These are phyloP conservation scores for Cavia porcellus DNA, from an alignment of 2,113 vertebrate species.

Conservation along the genomic window DNA sequence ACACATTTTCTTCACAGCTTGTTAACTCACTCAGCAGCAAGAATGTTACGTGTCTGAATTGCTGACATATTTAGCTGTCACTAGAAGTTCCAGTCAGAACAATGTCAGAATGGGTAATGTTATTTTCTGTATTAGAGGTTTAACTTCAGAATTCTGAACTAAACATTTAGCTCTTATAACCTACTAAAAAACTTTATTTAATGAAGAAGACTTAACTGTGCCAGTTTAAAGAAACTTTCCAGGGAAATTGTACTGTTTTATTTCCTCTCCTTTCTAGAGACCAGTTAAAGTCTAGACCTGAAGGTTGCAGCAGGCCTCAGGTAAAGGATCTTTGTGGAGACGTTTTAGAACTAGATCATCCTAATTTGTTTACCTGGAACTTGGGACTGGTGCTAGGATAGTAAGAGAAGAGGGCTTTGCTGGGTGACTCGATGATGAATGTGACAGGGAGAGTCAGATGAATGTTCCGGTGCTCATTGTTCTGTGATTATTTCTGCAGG, in stretches of 20 bases:
- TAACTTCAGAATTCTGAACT: not conserved
- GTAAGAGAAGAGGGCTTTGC: not conserved
- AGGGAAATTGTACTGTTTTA: not conserved
- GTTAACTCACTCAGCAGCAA: not conserved
- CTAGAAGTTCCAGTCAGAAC: not conserved
- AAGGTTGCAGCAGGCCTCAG: not conserved
- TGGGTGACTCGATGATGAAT: too few species aligned
- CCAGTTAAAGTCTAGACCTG: not conserved
- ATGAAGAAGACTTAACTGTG: not conserved
- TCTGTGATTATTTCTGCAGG: slow-evolving; percentile 80
- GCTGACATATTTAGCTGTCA: not conserved
- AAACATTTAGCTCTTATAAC: slow-evolving; percentile 15
- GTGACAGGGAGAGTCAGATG: fast-evolving
- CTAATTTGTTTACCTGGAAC: not conserved
- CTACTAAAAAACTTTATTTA: not conserved
- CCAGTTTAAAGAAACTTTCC: not conserved
- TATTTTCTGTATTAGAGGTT: slow-evolving; percentile 40
- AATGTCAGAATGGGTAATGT: slow-evolving; percentile 43
- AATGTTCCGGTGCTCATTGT: not conserved
- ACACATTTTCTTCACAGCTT: not conserved
- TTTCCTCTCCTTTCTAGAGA: not conserved
- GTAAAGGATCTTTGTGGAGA: not conserved
- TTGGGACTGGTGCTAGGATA: too few species aligned
- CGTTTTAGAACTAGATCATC: not conserved
- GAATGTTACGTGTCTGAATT: not conserved